phyloP scores from a whole-genome alignment of 2,888 invertebrate genomes.

The Oligia strigilis region DNA sequence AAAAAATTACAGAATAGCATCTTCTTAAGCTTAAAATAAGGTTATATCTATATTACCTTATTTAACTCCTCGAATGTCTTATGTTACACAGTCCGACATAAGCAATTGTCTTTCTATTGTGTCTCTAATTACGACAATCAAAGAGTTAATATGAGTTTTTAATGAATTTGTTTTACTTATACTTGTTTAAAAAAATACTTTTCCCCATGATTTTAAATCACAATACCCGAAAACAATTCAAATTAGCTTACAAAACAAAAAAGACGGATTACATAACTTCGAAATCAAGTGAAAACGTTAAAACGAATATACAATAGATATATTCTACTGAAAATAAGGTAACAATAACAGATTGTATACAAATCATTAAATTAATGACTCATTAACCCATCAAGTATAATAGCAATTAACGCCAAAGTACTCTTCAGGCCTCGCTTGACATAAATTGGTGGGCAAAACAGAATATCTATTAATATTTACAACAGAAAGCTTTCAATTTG shows the following conservation, averaged over 20 bases:
- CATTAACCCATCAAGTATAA: slow-evolving; percentile 34
- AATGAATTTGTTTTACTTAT: background rate
- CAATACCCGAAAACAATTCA: background rate
- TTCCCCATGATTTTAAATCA: background rate
- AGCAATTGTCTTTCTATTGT: too few relatives aligned
- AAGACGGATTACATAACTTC: slow-evolving; percentile 1
- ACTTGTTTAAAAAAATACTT: background rate
- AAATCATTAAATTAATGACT: slow-evolving; percentile 45
- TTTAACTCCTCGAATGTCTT: too few relatives aligned
- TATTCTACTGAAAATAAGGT: background rate
- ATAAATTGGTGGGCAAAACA: slow-evolving; percentile 36
- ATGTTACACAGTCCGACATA: too few relatives aligned
- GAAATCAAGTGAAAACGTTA: background rate
- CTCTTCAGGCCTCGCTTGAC: slow-evolving; percentile 24
- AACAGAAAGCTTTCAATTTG: slow-evolving; percentile 8
- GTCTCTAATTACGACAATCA: too few relatives aligned
- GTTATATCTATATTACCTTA: background rate
- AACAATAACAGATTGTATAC: slow-evolving; percentile 17
- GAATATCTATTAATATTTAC: slow-evolving; percentile 38
- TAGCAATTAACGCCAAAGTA: slow-evolving; percentile 41
- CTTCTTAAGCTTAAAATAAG: background rate
- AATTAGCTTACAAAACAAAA: background rate
- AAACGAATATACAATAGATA: slow-evolving; percentile 8
- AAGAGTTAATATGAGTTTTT: background rate
- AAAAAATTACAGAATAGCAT: background rate